Conservation (phyloP, 2,888 invertebrate species). For the Papilio gigon region DNA sequence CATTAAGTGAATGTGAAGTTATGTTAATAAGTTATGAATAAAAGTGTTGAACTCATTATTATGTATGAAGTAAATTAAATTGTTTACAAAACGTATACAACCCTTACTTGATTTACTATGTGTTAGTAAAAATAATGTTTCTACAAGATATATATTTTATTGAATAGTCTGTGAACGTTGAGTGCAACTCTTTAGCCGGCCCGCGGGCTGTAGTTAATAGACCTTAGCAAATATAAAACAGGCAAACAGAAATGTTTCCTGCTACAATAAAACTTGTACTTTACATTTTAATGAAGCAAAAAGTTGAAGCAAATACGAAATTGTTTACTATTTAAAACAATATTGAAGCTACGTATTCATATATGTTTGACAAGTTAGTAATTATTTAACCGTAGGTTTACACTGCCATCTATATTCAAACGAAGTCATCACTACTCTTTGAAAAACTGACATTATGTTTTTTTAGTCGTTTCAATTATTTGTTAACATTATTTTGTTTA, state of each 20-base stretch:
- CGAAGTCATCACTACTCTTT: too few relatives aligned
- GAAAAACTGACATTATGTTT: too few relatives aligned
- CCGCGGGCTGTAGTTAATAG: slow-evolving; percentile 4
- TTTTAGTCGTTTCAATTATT: too few relatives aligned
- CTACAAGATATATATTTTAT: not conserved
- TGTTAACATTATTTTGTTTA: too few relatives aligned
- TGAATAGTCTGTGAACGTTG: not conserved
- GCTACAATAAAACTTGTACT: slow-evolving; percentile 7
- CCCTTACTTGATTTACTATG: not conserved
- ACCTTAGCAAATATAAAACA: slow-evolving; percentile 19
- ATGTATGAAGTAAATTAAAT: not conserved
- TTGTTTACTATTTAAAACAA: not conserved
- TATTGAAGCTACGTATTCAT: not conserved
- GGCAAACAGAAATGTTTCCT: slow-evolving; percentile 8
- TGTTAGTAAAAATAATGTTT: not conserved
- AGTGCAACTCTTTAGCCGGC: slow-evolving; percentile 14
- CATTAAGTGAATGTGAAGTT: too few relatives aligned
- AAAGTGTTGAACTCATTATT: not conserved
- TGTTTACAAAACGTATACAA: not conserved
- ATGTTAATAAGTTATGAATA: not conserved
- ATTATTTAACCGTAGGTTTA: not conserved
- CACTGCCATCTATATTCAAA: too few relatives aligned
- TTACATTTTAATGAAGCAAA: slow-evolving; percentile 20
- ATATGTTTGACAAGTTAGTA: not conserved
- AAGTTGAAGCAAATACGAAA: slow-evolving; percentile 10